Conservation (phyloP, 2,797 vertebrate genomes). For the Threskiornis aethiopicus region DNA sequence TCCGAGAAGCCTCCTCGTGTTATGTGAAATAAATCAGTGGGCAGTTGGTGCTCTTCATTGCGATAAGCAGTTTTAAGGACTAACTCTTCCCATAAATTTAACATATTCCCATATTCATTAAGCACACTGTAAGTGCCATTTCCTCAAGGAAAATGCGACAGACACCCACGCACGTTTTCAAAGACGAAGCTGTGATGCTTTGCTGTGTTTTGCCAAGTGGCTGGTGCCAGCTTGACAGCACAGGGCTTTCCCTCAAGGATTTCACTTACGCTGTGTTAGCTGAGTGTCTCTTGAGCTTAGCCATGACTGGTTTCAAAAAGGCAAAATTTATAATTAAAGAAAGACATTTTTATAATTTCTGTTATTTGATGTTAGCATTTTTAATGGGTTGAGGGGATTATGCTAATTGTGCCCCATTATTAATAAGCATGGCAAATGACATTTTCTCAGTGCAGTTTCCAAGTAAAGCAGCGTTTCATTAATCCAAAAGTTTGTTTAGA, state of each 20-base stretch:
- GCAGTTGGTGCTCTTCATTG: neutral
- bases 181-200: neutral
- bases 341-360: neutral
- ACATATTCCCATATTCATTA: neutral
- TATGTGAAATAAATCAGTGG: neutral
- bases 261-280: neutral
- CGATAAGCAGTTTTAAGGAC: neutral
- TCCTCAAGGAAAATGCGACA: constrained; percentile 8
- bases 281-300: neutral
- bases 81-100: neutral
- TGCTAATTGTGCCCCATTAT: neutral
- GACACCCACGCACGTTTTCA: neutral
- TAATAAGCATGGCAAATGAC: neutral
- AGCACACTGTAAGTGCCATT: neutral
- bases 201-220: neutral
- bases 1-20: neutral
- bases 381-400: neutral
- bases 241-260: constrained; percentile 5
- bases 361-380: neutral
- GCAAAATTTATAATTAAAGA: neutral
- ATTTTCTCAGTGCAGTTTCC: neutral
- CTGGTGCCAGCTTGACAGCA: neutral
- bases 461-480: neutral
- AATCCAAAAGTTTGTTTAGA: neutral
- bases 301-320: neutral